phyloP scores from a whole-genome alignment of 2,797 vertebrate genomes.

The Odontamblyopus lacepedii region DNA sequence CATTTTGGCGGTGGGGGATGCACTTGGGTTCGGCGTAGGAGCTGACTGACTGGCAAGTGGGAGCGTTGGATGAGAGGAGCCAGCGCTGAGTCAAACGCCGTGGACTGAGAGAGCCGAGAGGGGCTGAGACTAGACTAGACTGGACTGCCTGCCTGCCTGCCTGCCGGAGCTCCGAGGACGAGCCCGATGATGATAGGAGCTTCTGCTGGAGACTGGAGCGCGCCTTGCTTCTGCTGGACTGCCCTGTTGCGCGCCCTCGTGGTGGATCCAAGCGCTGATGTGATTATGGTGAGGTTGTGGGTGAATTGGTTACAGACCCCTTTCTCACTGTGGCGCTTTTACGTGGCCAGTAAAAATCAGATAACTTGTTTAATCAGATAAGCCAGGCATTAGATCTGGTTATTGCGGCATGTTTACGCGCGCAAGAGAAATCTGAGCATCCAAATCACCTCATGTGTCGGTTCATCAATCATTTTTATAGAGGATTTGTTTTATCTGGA shows the following conservation, averaged over 20 bases:
- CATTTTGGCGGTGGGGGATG: constrained; percentile 77
- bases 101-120: constrained; percentile 1
- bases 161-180: constrained; percentile 52
- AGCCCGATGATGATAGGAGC: constrained; percentile 23
- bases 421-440: too few relatives aligned
- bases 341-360: too few relatives aligned
- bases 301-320: constrained; percentile 27
- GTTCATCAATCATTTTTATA: too few relatives aligned
- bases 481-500: too few relatives aligned
- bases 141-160: not conserved
- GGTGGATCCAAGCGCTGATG: constrained; percentile 35
- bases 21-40: constrained; percentile 56
- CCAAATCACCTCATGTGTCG: too few relatives aligned
- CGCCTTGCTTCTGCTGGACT: constrained; percentile 39
- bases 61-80: constrained; percentile 44
- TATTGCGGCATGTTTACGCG: too few relatives aligned
- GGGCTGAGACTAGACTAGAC: constrained; percentile 13
- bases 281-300: constrained; percentile 38
- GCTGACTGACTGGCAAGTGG: constrained; percentile 66
- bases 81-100: constrained; percentile 65
- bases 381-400: too few relatives aligned
- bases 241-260: constrained; percentile 61
- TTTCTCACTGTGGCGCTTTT: too few relatives aligned
- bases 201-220: constrained; percentile 13
- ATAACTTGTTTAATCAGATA: too few relatives aligned